A percentile compares a stretch with the other conserved stretches of the same genome.
Evolutionary conservation across 2,797 vertebrate species (phyloP).

Genomic region (Chromobotia macracanthus): DNA sequence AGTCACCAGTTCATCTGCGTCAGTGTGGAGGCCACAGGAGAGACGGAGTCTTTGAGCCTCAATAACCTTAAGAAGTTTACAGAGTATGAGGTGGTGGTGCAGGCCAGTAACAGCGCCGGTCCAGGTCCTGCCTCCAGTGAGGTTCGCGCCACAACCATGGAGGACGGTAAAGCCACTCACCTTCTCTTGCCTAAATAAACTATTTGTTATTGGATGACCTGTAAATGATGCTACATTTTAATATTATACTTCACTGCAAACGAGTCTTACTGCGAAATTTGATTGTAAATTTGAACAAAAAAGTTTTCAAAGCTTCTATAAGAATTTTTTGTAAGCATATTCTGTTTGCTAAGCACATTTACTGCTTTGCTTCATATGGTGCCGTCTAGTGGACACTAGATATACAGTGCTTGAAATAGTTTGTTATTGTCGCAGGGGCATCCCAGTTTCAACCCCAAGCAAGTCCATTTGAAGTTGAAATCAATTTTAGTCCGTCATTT

Average conservation of each 20-base stretch:
- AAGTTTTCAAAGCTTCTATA: neutral
- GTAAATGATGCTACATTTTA: neutral
- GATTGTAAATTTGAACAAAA: too few species aligned
- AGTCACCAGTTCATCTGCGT: constrained; percentile 98
- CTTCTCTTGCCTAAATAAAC: neutral
- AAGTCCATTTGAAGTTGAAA: too few species aligned
- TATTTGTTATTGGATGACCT: neutral
- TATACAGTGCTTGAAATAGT: neutral
- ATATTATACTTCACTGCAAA: neutral
- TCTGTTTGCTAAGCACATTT: neutral
- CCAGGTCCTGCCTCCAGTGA: constrained; percentile 96
- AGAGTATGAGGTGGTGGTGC: constrained; percentile 96
- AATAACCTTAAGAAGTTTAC: constrained; percentile 97
- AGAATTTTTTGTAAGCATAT: neutral
- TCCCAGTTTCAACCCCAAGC: too few species aligned
- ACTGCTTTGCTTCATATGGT: neutral
- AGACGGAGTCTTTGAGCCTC: constrained; percentile 89
- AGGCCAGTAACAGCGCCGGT: constrained; percentile 94
- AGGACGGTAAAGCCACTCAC: constrained; percentile 82
- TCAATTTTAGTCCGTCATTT: neutral
- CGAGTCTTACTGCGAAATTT: too few species aligned
- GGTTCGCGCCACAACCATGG: constrained; percentile 92
- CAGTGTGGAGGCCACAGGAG: constrained; percentile 92
- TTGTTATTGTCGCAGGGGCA: neutral
- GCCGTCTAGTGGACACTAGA: neutral